phyloP scores from a whole-genome alignment of 2,113 vertebrate genomes.

The Lathamus discolor region DNA sequence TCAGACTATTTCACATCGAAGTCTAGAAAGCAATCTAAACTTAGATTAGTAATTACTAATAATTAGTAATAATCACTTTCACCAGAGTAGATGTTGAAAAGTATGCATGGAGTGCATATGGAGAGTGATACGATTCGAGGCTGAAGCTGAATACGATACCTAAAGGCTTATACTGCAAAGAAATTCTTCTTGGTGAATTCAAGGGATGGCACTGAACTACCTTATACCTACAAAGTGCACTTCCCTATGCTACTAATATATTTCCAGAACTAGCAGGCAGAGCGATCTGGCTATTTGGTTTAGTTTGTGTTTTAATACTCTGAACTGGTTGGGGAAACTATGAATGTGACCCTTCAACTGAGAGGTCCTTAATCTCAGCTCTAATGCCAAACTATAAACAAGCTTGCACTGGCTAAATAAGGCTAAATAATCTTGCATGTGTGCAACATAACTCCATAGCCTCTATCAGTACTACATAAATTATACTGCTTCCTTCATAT shows the following conservation, averaged over 20 bases:
- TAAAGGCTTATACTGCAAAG: not conserved
- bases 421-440: not conserved
- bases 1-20: not conserved
- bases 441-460: not conserved
- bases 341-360: not conserved
- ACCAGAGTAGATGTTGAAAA: not conserved
- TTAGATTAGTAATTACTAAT: too few relatives aligned
- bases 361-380: not conserved
- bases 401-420: not conserved
- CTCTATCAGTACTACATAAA: not conserved
- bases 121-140: not conserved
- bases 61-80: not conserved
- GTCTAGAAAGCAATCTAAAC: not conserved
- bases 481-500: not conserved
- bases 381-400: not conserved
- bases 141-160: not conserved
- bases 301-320: not conserved
- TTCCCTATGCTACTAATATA: not conserved
- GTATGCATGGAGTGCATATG: fast-evolving
- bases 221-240: not conserved
- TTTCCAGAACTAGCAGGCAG: not conserved
- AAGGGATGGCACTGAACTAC: not conserved
- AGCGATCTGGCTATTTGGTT: not conserved
- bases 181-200: not conserved
- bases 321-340: not conserved